Percentiles rank a stretch among this genome's conserved stretches.
Conservation (phyloP, 1,140 invertebrate species). For the Apis dorsata region DNA sequence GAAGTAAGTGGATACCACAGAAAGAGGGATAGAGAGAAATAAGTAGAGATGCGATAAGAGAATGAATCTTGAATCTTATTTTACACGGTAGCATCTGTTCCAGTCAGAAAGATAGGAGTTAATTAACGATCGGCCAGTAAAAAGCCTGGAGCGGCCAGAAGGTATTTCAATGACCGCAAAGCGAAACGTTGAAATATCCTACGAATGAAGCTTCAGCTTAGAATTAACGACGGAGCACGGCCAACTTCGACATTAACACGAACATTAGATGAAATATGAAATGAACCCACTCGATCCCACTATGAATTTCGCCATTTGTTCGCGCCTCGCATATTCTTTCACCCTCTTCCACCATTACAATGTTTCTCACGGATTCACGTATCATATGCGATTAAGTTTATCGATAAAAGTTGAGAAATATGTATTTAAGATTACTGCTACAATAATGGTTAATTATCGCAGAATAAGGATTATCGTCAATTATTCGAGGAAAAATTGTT, state of each 20-base stretch:
- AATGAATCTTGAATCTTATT: not conserved
- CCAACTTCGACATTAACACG: constrained; percentile 41
- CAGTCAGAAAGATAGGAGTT: constrained; percentile 7
- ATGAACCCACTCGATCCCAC: not conserved
- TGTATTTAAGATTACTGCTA: not conserved
- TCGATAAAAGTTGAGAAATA: too few species aligned
- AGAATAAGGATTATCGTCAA: too few species aligned
- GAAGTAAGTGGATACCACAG: rapidly evolving
- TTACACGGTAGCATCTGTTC: constrained; percentile 12
- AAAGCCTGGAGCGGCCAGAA: not conserved
- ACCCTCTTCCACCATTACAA: not conserved
- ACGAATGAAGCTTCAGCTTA: not conserved
- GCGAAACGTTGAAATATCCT: constrained; percentile 36
- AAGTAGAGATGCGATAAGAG: too few species aligned
- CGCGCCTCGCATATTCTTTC: not conserved
- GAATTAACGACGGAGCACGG: constrained; percentile 30
- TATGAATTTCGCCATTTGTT: not conserved
- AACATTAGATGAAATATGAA: constrained; percentile 46
- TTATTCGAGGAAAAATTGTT: too few species aligned
- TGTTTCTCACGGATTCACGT: not conserved
- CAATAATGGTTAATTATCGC: too few species aligned
- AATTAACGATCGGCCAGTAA: constrained; percentile 34
- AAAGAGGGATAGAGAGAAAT: not conserved
- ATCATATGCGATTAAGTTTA: too few species aligned
- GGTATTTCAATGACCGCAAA: constrained; percentile 33